These are phyloP conservation scores for Calosoma granatense DNA, from an alignment of 1,140 invertebrate species.

Conservation along the genomic window DNA sequence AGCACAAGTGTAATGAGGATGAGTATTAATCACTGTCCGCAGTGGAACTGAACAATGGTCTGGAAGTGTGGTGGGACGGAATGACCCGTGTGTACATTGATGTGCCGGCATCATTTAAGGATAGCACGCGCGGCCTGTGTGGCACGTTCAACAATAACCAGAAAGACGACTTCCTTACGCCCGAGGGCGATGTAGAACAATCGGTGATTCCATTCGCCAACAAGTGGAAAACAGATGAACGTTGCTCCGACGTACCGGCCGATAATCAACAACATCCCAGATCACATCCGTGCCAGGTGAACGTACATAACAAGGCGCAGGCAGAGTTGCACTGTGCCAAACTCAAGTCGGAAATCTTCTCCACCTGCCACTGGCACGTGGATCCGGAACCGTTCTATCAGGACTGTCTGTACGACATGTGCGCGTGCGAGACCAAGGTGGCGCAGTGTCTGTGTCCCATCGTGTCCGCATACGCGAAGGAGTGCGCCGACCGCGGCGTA, in stretches of 20 bases:
- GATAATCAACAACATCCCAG: conserved; percentile 34
- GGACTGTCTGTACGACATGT: conserved; percentile 79
- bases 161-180: conserved; percentile 80
- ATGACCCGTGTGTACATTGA: conserved; percentile 69
- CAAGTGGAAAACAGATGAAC: conserved; percentile 75
- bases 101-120: conserved; percentile 59
- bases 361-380: conserved; percentile 66
- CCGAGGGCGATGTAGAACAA: conserved; percentile 71
- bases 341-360: conserved; percentile 57
- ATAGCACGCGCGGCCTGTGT: conserved; percentile 64
- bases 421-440: conserved; percentile 56
- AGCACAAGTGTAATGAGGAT: background rate
- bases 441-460: conserved; percentile 69
- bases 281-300: conserved; percentile 58
- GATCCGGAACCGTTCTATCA: conserved; percentile 68
- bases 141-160: conserved; percentile 81
- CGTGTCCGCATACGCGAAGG: conserved; percentile 65
- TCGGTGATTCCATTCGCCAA: conserved; percentile 68
- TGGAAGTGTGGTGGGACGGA: conserved; percentile 78
- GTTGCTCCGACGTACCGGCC: conserved; percentile 48
- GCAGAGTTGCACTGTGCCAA: conserved; percentile 61
- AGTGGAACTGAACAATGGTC: conserved; percentile 64
- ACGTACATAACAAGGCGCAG: conserved; percentile 53
- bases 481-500: conserved; percentile 61
- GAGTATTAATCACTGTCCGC: conserved; percentile 17